phyloP scores from a whole-genome alignment of 2,888 invertebrate species.

The Altica lythri region DNA sequence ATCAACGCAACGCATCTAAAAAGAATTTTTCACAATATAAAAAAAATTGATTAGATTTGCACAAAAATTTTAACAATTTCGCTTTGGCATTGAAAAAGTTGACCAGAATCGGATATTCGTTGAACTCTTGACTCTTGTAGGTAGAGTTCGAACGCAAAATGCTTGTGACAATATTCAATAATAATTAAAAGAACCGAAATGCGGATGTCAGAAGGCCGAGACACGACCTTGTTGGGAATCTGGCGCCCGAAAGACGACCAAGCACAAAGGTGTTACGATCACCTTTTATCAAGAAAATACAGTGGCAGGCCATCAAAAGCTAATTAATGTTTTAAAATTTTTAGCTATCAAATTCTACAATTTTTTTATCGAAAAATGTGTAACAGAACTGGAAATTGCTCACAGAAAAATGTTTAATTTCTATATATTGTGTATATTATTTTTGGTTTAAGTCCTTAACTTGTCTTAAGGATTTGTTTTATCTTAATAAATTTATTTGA shows the following conservation, averaged over 20 bases:
- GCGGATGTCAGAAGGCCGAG: slow-evolving; percentile 34
- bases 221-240: slow-evolving; percentile 35
- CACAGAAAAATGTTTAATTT: too few relatives aligned
- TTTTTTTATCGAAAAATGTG: neutral
- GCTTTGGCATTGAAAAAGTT: slow-evolving; percentile 17
- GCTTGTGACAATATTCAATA: slow-evolving; percentile 18
- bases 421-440: too few relatives aligned
- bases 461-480: too few relatives aligned
- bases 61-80: slow-evolving; percentile 23
- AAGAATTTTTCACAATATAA: too few relatives aligned
- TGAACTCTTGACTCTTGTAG: slow-evolving; percentile 23
- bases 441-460: too few relatives aligned
- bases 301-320: slow-evolving; percentile 7
- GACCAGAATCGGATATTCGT: slow-evolving; percentile 15
- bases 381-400: too few relatives aligned
- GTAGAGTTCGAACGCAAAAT: slow-evolving; percentile 13
- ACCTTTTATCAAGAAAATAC: slow-evolving; percentile 1
- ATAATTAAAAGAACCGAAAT: slow-evolving; percentile 17
- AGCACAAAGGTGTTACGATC: slow-evolving; percentile 11
- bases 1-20: too few relatives aligned
- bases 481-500: too few relatives aligned
- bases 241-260: slow-evolving; percentile 32
- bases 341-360: neutral
- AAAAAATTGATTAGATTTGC: too few relatives aligned
- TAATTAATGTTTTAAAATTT: neutral